A percentile compares a stretch with the other conserved stretches of the same genome.
These are phyloP conservation scores for Didymodactylos carnosus DNA, from an alignment of 2,888 invertebrate genomes.

Conservation along the genomic window DNA sequence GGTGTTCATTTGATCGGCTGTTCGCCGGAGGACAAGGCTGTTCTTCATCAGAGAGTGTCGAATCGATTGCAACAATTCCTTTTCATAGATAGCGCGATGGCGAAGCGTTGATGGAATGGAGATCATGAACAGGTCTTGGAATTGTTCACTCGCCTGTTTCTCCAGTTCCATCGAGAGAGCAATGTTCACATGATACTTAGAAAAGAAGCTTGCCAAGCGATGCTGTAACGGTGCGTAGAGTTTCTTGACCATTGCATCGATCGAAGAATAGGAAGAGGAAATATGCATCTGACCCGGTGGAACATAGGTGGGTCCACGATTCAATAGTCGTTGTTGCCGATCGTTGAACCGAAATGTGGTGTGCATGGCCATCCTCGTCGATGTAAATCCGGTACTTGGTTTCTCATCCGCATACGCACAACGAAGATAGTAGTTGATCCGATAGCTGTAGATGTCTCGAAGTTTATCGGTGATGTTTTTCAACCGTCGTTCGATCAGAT, in stretches of 20 bases:
- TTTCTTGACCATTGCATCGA: not conserved
- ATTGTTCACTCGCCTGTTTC: not conserved
- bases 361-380: not conserved
- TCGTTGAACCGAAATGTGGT: not conserved
- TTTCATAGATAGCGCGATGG: not conserved
- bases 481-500: not conserved
- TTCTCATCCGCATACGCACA: not conserved
- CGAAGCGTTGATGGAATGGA: not conserved
- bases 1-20: not conserved
- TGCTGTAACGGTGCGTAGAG: not conserved
- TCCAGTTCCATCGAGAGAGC: not conserved
- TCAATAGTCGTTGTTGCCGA: not conserved
- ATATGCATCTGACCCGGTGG: not conserved
- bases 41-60: not conserved
- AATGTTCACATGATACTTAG: not conserved
- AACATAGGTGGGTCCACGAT: not conserved
- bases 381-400: not conserved
- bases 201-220: not conserved
- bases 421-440: not conserved
- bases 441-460: not conserved
- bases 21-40: not conserved
- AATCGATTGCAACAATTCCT: not conserved
- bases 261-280: not conserved
- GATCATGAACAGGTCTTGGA: not conserved
- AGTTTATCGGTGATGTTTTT: not conserved